Evolutionary conservation across 2,888 invertebrate species (phyloP), one percentile per base, ranked within the genome.

Genomic region (Pachliopta kotzebuea): DNA sequence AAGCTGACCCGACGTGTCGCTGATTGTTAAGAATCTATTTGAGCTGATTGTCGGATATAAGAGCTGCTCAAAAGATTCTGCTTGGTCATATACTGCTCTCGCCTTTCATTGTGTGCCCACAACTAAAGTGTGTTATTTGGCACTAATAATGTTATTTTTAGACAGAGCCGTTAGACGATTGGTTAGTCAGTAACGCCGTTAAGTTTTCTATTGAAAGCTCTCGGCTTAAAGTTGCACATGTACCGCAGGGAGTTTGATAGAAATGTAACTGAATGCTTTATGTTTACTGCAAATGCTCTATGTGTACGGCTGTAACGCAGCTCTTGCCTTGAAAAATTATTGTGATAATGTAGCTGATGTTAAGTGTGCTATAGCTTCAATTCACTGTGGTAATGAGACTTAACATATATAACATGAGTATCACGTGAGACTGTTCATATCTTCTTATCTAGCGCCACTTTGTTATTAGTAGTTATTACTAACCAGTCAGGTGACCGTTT

Each of bases 111-210:
- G 37, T 37, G 31, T 21, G 52, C 37, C 52, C 24, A n/a, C 54
- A 31, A 11, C n/a, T 26, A 20, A 42, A 26, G 26, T 45, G 54
- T 45, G 45, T 23, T 55, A 20, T 55, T 61, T 42, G 20, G n/a
- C 45, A 42, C 42, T 54, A 42, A 61, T 61, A 24, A 45, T 54
- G 54, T 61, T 55, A 17, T 50, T 52, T 56, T 50, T 59, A 59
- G n/a, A 20, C 11, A 23, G 24, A 7, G 31, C 21, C 8, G 52
- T 37, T 52, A 20, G 23, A 31, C 21, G 29, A 50, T 49, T 17
- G 59, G 31, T 20, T 31, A 14, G 31, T 11, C 24, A 21, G 21
- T 6, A 58, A 49, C 9, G 26, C 56, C 23, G 42, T 57, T 57
- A 24, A 42, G 18, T 57, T 29, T 37, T 56, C 9, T 17, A 2